A percentile compares a stretch with the other conserved stretches of the same genome.
These are phyloP conservation scores for Hormaphis cornu DNA, from an alignment of 1,140 invertebrate genomes.

Conservation along the genomic window DNA sequence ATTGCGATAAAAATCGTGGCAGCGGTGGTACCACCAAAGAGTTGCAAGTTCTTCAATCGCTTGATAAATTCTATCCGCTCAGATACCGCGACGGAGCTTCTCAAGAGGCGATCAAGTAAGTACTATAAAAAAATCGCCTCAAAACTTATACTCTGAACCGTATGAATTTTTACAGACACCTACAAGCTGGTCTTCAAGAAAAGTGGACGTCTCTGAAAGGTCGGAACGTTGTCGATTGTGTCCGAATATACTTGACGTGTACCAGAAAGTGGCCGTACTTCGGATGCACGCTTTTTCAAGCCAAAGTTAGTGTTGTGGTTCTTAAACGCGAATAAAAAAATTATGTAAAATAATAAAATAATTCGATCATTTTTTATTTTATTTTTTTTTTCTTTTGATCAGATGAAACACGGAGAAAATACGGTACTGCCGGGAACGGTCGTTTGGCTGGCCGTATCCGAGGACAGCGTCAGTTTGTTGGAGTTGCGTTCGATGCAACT, in stretches of 20 bases:
- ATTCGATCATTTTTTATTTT: too few relatives aligned
- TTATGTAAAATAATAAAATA: too few relatives aligned
- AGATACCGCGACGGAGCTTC: conserved; percentile 70
- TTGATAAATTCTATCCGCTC: conserved; percentile 85
- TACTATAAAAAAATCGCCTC: too few relatives aligned
- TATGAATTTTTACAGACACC: conserved; percentile 52
- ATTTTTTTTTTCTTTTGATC: not conserved
- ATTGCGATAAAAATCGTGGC: conserved; percentile 50
- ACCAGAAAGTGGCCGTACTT: conserved; percentile 95
- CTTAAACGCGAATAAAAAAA: too few relatives aligned
- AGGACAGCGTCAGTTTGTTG: conserved; percentile 81
- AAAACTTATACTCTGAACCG: too few relatives aligned
- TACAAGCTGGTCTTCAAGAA: conserved; percentile 69
- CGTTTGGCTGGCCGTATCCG: conserved; percentile 85
- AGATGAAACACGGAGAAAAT: conserved; percentile 58
- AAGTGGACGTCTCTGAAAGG: conserved; percentile 86
- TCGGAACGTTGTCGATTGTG: conserved; percentile 74
- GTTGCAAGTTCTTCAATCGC: conserved; percentile 55
- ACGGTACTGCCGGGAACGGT: conserved; percentile 47
- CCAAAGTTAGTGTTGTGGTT: conserved; percentile 51
- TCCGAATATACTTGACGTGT: conserved; percentile 88
- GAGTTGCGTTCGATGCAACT: conserved; percentile 82
- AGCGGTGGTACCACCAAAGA: conserved; percentile 49
- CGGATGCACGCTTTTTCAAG: conserved; percentile 82
- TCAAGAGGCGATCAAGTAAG: conserved; percentile 65